Conservation (phyloP, 2,113 vertebrate species). For the Neofelis nebulosa region DNA sequence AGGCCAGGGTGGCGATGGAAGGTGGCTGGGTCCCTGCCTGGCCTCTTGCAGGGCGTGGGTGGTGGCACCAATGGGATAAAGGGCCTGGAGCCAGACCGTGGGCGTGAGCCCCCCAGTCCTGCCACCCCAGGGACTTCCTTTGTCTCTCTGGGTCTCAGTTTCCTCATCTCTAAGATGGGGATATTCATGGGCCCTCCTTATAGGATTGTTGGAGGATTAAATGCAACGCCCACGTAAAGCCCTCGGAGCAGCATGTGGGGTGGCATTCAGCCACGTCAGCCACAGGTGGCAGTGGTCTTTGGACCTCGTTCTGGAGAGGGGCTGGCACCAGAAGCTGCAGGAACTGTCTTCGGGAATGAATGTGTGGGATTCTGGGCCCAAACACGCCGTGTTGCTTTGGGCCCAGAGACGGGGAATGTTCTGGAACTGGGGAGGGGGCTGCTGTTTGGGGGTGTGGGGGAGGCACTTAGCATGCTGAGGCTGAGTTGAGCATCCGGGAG, state of each 20-base stretch:
- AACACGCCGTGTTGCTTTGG: neutral
- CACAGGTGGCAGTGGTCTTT: rapidly evolving
- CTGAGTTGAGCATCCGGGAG: neutral
- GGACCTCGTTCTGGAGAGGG: neutral
- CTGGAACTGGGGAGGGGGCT: neutral
- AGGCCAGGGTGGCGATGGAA: neutral
- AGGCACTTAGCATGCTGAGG: rapidly evolving
- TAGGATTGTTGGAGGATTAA: neutral
- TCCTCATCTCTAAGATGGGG: neutral
- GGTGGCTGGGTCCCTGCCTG: neutral
- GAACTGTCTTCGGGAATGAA: neutral
- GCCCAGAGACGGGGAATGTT: neutral
- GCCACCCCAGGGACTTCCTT: neutral
- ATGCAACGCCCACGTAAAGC: neutral
- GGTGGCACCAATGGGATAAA: neutral
- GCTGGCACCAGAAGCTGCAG: neutral
- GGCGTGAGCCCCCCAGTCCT: neutral
- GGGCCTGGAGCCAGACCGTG: neutral
- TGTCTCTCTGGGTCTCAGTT: neutral
- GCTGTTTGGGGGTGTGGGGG: rapidly evolving
- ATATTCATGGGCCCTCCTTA: neutral
- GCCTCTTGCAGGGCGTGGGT: neutral
- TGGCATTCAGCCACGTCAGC: neutral
- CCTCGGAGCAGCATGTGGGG: rapidly evolving
- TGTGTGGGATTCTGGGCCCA: neutral